Percentiles rank a stretch among this genome's conserved stretches.
These are phyloP conservation scores for Arge pagana DNA, from an alignment of 2,888 invertebrate genomes.

Conservation along the genomic window DNA sequence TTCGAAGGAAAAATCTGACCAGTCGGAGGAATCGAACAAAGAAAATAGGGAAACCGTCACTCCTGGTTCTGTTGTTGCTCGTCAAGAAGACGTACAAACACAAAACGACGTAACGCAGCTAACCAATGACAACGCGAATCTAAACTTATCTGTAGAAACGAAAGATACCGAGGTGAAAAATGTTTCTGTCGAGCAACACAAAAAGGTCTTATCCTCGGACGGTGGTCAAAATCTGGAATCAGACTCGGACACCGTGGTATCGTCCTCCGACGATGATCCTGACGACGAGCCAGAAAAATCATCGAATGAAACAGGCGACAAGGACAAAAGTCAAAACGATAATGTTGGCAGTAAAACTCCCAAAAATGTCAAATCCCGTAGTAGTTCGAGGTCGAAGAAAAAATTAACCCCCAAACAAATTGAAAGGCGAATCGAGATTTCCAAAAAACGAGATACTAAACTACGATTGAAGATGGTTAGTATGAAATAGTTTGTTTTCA, in stretches of 20 bases:
- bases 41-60: neutral
- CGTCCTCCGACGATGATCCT: conserved; percentile 39
- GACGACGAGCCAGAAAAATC: conserved; percentile 27
- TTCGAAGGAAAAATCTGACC: conserved; percentile 2
- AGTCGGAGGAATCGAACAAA: too few relatives aligned
- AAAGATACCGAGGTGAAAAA: conserved; percentile 34
- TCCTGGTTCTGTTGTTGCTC: neutral
- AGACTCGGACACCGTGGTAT: conserved; percentile 32
- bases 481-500: conserved; percentile 54
- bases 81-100: neutral
- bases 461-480: conserved; percentile 60
- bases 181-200: too few relatives aligned
- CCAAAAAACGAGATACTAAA: conserved; percentile 64
- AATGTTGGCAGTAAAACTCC: conserved; percentile 16
- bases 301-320: conserved; percentile 26
- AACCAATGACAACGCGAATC: neutral
- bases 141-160: conserved; percentile 5
- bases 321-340: conserved; percentile 11
- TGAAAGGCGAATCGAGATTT: conserved; percentile 64
- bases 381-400: conserved; percentile 30
- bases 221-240: conserved; percentile 28
- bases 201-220: conserved; percentile 23
- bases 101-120: neutral
- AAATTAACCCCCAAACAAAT: conserved; percentile 58
- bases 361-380: conserved; percentile 24